Evolutionary conservation across 2,797 vertebrate species (phyloP), one percentile per base, ranked within the genome.

Genomic region (Molothrus ater): DNA sequence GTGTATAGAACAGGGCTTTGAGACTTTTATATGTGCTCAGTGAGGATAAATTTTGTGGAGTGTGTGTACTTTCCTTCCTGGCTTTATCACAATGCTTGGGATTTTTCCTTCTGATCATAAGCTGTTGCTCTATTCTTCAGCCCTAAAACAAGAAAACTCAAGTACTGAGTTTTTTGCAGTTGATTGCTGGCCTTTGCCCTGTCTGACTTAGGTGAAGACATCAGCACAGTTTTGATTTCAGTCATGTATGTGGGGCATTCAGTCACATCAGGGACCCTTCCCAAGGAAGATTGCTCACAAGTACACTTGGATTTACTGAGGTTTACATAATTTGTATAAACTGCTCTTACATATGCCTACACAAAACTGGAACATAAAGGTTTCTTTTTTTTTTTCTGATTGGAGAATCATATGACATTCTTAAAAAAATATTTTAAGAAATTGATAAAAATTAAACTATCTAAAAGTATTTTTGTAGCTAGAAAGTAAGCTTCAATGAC

Each of bases 231-330:
- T 90, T 76, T 65, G 34, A 29, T 57, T 87, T 92, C 48, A 38
- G 10, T 51, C 40, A 2, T 0, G 2, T 47, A 28, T 1, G 2
- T 28, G 36, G 45, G 36, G 6, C 7, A 4, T n/a, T 61, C 38
- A 25, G 36, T 60, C 11, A 1, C 64, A 31, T 21, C 28, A 53
- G n/a, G 13, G 22, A 54, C 7, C 11, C 21, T 88, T 88, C 45
- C 36, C 32, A 50, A 50, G 59, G 24, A 83, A 81, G 13, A 19
- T 11, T 34, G 0, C 50, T 91, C 45, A 29, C 34, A 68, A 54
- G 18, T 25, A 19, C 9, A 8, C 22, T 80, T 80, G 31, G 38
- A 43, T 91, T 78, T 88, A 38, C 29, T 82, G 13, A 19, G 21
- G 8, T 43, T 17, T 72, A 11, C 5, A 4, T 34, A 0, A 2